Base-by-base conservation (phyloP, 2,113 vertebrate genomes). In the Pangasianodon hypophthalmus region DNA sequence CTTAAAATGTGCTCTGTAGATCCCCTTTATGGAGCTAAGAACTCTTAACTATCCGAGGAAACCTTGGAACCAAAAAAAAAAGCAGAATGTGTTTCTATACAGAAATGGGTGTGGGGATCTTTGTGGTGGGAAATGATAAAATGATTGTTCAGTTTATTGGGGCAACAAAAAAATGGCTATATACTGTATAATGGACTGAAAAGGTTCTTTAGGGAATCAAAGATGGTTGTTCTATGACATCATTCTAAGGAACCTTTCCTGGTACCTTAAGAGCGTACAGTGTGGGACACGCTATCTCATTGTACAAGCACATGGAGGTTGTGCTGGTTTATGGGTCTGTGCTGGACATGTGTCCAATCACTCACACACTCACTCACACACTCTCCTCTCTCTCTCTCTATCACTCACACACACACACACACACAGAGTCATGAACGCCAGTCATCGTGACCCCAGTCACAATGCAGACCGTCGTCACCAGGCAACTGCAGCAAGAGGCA, bases 401-500 rank as follows among this genome's bases (percentile, higher is more conserved):
- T 10, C 83, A 75, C 26, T 83, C 86, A 56, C 37, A 88, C 85
- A 84, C 82, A 77, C 86, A 52, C 82, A 81, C 87, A 48, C 71
- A 83, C 62, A 82, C 56, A 87, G n/a, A 86, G 19, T 41, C 86
- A 88, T 91, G 67, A 46, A 92, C 85, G 10, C 6, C 56, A 86
- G 81, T 75, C 83, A 58, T 88, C 56, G 18, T 84, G 85, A 69
- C 85, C 71, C 88, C 64, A 29, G 21, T 48, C 81, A 86, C 90
- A 93, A 90, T 69, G 83, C 85, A 92, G 80, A 77, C 82, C 75
- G 29, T 44, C 18, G 77, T 92, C 82, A 88, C 88, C 44, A 84
- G 69, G 90, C 90, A 92, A 90, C 86, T 50, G 62, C 60, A 64
- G 64, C 82, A 62, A 91, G 37, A 89, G 67, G 85, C 48, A 75